Conservation (phyloP, 2,888 invertebrate species). For the Globia sparganii region DNA sequence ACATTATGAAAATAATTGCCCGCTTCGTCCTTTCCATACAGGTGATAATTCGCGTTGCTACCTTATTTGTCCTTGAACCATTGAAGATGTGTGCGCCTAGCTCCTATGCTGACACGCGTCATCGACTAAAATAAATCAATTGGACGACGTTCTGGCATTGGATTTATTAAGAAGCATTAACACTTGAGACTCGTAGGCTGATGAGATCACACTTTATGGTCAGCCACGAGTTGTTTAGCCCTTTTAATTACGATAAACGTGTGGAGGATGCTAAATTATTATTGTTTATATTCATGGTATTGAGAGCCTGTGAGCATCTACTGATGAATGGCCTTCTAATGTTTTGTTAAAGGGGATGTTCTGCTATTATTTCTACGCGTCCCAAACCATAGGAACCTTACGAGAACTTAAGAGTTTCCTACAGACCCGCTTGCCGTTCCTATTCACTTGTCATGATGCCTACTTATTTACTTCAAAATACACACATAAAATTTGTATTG, state of each 20-base stretch:
- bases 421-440: not conserved
- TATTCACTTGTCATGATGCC: not conserved
- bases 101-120: slow-evolving; percentile 67
- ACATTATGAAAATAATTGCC: slow-evolving; percentile 18
- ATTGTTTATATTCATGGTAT: slow-evolving; percentile 25
- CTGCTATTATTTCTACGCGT: not conserved
- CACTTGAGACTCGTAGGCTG: slow-evolving; percentile 46
- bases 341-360: slow-evolving; percentile 8
- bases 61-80: slow-evolving; percentile 70
- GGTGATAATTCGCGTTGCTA: slow-evolving; percentile 60
- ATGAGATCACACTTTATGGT: slow-evolving; percentile 59
- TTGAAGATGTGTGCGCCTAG: slow-evolving; percentile 53
- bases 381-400: not conserved
- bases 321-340: slow-evolving; percentile 2
- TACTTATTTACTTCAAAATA: not conserved
- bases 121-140: slow-evolving; percentile 81
- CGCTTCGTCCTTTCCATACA: slow-evolving; percentile 47
- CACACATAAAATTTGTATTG: not conserved
- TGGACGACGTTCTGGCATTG: slow-evolving; percentile 66
- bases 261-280: slow-evolving; percentile 35
- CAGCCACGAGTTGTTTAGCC: slow-evolving; percentile 42
- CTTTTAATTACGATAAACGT: slow-evolving; percentile 52
- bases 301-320: not conserved
- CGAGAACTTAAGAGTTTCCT: not conserved
- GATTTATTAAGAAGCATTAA: slow-evolving; percentile 67